Evolutionary conservation across 2,113 vertebrate genomes (phyloP), one percentile per base, ranked within the genome.

Genomic region (Sprattus sprattus): DNA sequence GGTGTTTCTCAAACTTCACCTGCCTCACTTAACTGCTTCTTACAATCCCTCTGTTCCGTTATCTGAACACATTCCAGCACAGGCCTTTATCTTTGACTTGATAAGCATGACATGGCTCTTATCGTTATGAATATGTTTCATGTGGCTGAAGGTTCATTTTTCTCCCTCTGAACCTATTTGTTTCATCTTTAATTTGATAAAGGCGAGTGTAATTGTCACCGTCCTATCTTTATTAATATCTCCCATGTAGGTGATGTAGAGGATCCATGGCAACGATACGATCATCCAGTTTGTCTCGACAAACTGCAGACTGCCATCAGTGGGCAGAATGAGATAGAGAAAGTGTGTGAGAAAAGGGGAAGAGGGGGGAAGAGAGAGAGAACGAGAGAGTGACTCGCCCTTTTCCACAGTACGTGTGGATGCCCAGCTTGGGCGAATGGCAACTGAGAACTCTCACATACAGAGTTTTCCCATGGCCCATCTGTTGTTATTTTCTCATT

Each of bases 401-500:
- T 84, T 39, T 86, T 45, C 81, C 82, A 67, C 85, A 46, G 28
- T 86, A 82, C 57, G 44, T 82, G 45, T 84, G 80, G 86, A 39
- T 86, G 84, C 85, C 84, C 88, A 84, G 88, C 84, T 90, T 89
- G 85, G 88, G 84, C 57, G 60, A 91, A 86, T 75, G 84, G 88
- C 87, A 88, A 75, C 90, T 89, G 87, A 86, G 88, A 89, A 86
- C 85, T 89, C 86, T 45, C 90, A 88, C 87, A 88, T 90, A 46
- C 86, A 88, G 88, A 83, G 81, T 83, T 60, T 80, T 87, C 81
- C 87, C 87, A 89, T 85, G 49, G 81, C 87, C 90, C 90, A 91
- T 91, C 90, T 91, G 90, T 89, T 91, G 88, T 90, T 89, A 87
- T 87, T 88, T 87, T 71, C 64, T 88, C 84, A 87, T 86, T 91